Conservation (phyloP, 2,797 vertebrate species). For the Xiphorhynchus erythropygius region DNA sequence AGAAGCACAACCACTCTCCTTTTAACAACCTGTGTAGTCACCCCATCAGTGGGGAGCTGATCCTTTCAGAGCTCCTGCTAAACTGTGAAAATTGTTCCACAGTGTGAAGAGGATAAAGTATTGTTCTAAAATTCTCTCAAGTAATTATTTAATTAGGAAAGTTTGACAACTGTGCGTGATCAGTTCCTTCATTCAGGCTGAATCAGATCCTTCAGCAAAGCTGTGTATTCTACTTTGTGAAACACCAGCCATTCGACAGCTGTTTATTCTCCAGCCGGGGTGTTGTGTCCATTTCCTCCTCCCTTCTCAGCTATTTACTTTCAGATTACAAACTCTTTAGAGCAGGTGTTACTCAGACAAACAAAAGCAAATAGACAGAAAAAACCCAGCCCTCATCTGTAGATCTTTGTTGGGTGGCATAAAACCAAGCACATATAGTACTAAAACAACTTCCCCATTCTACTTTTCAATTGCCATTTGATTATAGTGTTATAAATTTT, state of each 20-base stretch:
- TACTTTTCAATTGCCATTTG: conserved; percentile 2
- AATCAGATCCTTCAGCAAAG: background rate
- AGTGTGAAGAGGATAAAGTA: background rate
- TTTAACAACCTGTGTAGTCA: rapidly evolving
- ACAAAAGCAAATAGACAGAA: conserved; percentile 29
- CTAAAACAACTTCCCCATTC: background rate
- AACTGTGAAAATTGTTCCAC: background rate
- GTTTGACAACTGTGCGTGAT: background rate
- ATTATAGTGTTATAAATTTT: background rate
- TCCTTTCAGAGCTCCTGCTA: background rate
- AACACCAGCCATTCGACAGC: conserved; percentile 34
- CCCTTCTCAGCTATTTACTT: conserved; percentile 53
- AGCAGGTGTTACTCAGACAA: conserved; percentile 50
- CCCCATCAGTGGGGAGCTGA: background rate
- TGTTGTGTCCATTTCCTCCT: conserved; percentile 19
- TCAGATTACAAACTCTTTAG: conserved; percentile 34
- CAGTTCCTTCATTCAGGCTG: background rate
- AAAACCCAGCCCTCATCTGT: background rate
- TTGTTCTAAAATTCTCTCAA: background rate
- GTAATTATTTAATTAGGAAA: background rate
- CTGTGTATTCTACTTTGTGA: background rate
- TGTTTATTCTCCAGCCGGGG: conserved; percentile 25
- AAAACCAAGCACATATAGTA: background rate
- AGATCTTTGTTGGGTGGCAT: background rate
- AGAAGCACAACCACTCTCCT: background rate